Evolutionary conservation across 1,140 invertebrate genomes (phyloP), one percentile per base, ranked within the genome.

Genomic region (Aphaenogaster ashmeadi): DNA sequence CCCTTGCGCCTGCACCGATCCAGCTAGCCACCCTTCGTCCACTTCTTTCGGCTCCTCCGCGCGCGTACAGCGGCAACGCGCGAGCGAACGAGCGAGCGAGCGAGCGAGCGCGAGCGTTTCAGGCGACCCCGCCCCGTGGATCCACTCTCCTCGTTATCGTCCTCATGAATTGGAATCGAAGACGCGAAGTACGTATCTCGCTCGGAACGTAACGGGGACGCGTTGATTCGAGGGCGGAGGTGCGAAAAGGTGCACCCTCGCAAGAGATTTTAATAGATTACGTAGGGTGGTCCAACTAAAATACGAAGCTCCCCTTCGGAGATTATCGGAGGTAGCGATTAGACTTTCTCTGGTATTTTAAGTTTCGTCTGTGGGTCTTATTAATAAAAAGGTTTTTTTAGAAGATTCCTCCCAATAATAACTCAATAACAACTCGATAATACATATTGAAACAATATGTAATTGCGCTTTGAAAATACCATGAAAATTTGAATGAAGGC

Each of bases 11-110:
- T 38, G 54, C 80, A 74, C 67, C 80, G 80, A 60, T 60, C 54
- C 67, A 38, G 64, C 79, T 13, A 83, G 54, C 80, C 54, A 84
- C 80, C 80, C 69, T 74, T 74, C 80, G 69, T 84, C 80, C 80
- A 71, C 71, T 74, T 84, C 80, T 84, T 84, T 84, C 58, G 69
- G 54, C 69, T 84, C 21, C 80, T 74, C 80, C 67, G 38, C 79
- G 77, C 44, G 56, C n/a, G 74, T 36, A 44, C n/a, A 27, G 44
- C 41, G 44, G 27, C 27, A 27, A 27, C 77, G 54, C 38, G 54
- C 56, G 78, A 54, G 41, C 58, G 56, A 5, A 3, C 36, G 62
- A n/a, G 7, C 38, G 64, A 33, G 13, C 66, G 66, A 47, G 66
- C 66, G 66, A 69, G 38, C 41, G 64, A 44, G 1, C 64, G 41